phyloP scores from a whole-genome alignment of 2,797 vertebrate species.

The Vespertilio murinus region DNA sequence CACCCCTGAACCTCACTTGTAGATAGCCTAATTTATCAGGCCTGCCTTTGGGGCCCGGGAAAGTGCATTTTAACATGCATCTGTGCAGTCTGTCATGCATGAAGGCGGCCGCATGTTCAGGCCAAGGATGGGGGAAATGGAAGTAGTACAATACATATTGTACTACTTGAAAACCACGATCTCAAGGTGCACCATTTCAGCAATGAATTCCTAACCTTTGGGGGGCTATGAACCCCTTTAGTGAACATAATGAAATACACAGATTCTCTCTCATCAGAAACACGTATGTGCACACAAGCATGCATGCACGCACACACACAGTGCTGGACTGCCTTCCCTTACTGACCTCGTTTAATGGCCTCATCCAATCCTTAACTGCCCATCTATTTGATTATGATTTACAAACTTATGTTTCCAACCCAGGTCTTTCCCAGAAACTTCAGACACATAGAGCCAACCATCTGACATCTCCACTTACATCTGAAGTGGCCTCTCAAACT shows the following conservation, averaged over 20 bases:
- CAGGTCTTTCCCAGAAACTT: slow-evolving; percentile 2
- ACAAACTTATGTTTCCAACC: slow-evolving; percentile 1
- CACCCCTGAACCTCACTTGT: background rate
- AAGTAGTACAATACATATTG: background rate
- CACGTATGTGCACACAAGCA: rapidly evolving
- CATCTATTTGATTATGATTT: background rate
- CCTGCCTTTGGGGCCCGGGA: background rate
- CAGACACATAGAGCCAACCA: background rate
- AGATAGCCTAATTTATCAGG: background rate
- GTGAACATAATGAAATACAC: background rate
- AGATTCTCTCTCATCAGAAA: background rate
- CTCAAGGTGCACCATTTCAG: background rate
- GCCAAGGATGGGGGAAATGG: background rate
- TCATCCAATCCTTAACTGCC: background rate
- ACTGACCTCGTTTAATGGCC: background rate
- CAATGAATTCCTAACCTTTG: background rate
- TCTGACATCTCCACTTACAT: background rate
- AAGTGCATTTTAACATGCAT: background rate
- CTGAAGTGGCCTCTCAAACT: background rate
- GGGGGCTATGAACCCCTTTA: background rate
- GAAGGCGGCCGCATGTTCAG: background rate
- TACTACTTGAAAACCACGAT: no score
- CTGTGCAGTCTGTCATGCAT: background rate
- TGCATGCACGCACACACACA: background rate
- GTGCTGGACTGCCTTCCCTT: background rate